These are phyloP conservation scores for Bubo scandiacus DNA, from an alignment of 2,113 vertebrate genomes.

Conservation along the genomic window DNA sequence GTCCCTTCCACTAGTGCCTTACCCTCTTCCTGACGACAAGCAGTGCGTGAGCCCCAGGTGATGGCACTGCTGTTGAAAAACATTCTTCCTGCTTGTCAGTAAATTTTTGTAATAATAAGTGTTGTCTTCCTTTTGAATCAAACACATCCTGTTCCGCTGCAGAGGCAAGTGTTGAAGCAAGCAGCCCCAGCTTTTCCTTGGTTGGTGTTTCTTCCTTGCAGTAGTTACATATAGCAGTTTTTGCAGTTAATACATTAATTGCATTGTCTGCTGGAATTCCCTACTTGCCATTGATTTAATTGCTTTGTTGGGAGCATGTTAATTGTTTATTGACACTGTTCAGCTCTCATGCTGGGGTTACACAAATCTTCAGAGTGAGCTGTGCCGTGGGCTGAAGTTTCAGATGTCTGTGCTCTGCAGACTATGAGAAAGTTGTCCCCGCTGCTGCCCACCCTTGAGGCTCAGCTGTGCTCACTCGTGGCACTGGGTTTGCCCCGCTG, in stretches of 20 bases:
- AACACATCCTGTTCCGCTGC: neutral
- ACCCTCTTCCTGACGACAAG: neutral
- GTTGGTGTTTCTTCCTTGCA: neutral
- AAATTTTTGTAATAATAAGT: neutral
- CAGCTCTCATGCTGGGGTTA: slow-evolving; percentile 6
- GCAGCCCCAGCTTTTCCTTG: too few relatives aligned
- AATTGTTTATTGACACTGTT: slow-evolving; percentile 55
- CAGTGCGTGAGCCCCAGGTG: neutral
- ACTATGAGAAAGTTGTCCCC: neutral
- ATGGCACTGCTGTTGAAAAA: neutral
- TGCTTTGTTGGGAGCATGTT: slow-evolving; percentile 16
- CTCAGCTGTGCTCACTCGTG: fast-evolving
- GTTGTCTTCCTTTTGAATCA: neutral
- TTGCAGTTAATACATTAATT: neutral
- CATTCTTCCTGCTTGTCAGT: neutral
- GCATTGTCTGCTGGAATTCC: slow-evolving; percentile 9
- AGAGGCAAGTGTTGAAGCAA: neutral
- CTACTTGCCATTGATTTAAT: slow-evolving; percentile 36
- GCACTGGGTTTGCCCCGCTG: fast-evolving
- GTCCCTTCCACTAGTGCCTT: neutral
- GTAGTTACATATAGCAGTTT: neutral
- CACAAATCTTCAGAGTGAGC: neutral
- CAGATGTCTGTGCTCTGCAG: neutral
- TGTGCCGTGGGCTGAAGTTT: neutral
- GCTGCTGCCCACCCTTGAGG: fast-evolving